Conservation (phyloP, 30 jellyfish, hydroid and myxozoan genomes). For the Aurelia coerulea region DNA sequence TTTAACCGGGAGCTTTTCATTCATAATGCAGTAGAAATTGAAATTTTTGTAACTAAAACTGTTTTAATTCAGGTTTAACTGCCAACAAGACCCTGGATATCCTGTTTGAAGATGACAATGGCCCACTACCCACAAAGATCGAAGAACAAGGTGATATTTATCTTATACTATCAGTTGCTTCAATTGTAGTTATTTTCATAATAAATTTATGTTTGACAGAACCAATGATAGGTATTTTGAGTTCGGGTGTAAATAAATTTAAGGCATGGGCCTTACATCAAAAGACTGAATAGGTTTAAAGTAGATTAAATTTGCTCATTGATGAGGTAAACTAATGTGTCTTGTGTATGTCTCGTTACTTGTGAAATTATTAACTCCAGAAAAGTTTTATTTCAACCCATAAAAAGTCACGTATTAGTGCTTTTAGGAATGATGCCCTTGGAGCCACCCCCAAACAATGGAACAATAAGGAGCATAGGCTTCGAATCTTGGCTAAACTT, state of each 20-base stretch:
- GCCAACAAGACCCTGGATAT: conserved; percentile 5
- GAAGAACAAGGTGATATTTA: conserved; percentile 55
- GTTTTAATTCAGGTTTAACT: conserved; percentile 2
- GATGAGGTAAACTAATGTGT: too few relatives aligned
- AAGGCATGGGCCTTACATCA: conserved; percentile 52
- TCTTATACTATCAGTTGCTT: conserved; percentile 12
- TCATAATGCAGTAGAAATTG: background rate
- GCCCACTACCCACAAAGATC: conserved; percentile 38
- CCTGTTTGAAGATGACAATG: conserved; percentile 24
- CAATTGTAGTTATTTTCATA: conserved; percentile 3
- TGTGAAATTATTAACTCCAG: too few relatives aligned
- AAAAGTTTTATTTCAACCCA: too few relatives aligned
- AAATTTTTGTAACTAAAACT: background rate
- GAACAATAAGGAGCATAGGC: too few relatives aligned
- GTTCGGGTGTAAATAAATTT: background rate
- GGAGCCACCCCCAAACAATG: too few relatives aligned
- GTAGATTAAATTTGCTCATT: too few relatives aligned
- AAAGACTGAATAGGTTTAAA: conserved; percentile 10
- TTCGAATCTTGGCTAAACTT: too few relatives aligned
- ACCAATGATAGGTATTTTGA: background rate
- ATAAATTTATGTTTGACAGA: conserved; percentile 31
- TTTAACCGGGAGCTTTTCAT: too few relatives aligned
- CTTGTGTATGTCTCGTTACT: too few relatives aligned
- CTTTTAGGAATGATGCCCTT: too few relatives aligned
- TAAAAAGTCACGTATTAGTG: too few relatives aligned